Evolutionary conservation across 2,888 invertebrate genomes (phyloP).

Genomic region (Belgica antarctica): DNA sequence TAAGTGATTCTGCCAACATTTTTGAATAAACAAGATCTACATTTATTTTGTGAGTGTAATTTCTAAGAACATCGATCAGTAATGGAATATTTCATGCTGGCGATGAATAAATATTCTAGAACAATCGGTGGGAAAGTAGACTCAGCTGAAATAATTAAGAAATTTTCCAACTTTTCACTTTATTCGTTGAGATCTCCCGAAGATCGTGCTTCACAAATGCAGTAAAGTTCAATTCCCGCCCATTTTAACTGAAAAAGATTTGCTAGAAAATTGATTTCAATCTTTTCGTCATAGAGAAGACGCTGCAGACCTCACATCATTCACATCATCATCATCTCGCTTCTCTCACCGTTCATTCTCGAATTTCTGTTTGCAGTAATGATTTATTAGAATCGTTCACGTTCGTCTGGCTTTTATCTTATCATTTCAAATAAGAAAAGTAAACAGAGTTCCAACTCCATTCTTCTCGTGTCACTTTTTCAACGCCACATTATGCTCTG

Average conservation of each 20-base stretch:
- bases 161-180: no score
- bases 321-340: slow-evolving; percentile 8
- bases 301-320: background rate
- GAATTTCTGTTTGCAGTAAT: background rate
- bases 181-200: no score
- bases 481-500: background rate
- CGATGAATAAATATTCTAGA: slow-evolving; percentile 1
- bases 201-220: no score
- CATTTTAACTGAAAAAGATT: background rate
- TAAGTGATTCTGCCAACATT: background rate
- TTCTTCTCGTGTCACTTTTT: slow-evolving; percentile 19
- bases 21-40: background rate
- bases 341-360: slow-evolving; percentile 5
- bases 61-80: background rate
- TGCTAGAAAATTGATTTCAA: slow-evolving; percentile 17
- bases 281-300: background rate
- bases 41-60: slow-evolving; percentile 13
- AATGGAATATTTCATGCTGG: background rate
- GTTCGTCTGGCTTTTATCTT: slow-evolving; percentile 42
- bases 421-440: slow-evolving; percentile 32
- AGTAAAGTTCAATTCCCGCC: no score
- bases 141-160: background rate
- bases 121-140: slow-evolving; percentile 27
- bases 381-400: slow-evolving; percentile 32
- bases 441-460: slow-evolving; percentile 17